These are phyloP conservation scores for Agelas oroides DNA, from an alignment of 37 sponge, comb jelly and placozoan species.

Conservation along the genomic window DNA sequence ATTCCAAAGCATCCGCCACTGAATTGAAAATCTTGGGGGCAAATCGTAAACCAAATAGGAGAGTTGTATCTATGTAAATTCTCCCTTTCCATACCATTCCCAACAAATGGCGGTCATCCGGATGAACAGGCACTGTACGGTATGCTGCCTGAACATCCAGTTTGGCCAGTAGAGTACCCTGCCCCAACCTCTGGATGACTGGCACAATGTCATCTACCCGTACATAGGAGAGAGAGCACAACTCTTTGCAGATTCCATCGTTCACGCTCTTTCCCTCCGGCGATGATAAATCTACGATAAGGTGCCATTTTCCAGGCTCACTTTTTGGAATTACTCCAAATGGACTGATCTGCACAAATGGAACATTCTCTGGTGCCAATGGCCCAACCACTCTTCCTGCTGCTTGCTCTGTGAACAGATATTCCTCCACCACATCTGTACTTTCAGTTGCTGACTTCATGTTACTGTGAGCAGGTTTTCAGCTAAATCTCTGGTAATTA, in stretches of 20 bases:
- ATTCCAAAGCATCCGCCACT: slow-evolving; percentile 13
- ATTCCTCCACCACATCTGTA: neutral
- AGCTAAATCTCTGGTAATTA: neutral
- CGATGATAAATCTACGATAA: neutral
- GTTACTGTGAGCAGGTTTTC: neutral
- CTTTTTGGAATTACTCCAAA: slow-evolving; percentile 14
- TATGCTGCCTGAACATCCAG: slow-evolving; percentile 38
- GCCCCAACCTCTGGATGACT: neutral
- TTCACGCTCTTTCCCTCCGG: slow-evolving; percentile 1
- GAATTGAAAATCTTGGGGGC: slow-evolving; percentile 12
- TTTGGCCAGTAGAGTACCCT: slow-evolving; percentile 16
- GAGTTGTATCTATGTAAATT: neutral
- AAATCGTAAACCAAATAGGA: neutral
- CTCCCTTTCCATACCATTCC: slow-evolving; percentile 8
- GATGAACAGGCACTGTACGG: slow-evolving; percentile 43
- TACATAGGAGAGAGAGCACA: slow-evolving; percentile 17
- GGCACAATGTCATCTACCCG: slow-evolving; percentile 2
- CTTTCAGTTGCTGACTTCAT: slow-evolving; percentile 4
- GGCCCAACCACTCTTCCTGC: slow-evolving; percentile 10
- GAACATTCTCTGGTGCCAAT: neutral
- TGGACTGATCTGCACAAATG: too few species aligned
- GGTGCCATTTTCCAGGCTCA: slow-evolving; percentile 4
- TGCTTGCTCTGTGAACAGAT: neutral
- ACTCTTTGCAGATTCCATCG: slow-evolving; percentile 20
- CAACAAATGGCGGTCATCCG: slow-evolving; percentile 16